These are phyloP conservation scores for Phainopepla nitens DNA, from an alignment of 2,113 vertebrate genomes.

Conservation along the genomic window DNA sequence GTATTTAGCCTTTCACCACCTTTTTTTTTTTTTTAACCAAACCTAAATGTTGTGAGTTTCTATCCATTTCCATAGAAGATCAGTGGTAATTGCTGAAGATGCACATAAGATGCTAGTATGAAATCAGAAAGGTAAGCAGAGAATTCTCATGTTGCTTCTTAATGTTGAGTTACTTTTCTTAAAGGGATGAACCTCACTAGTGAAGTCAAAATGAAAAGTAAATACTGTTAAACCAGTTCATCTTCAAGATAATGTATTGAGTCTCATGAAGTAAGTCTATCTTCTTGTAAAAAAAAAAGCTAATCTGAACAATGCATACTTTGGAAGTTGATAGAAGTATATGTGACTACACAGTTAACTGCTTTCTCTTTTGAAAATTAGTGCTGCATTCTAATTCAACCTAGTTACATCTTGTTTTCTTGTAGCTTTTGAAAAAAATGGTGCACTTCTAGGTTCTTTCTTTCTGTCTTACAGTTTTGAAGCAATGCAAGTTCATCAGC, in stretches of 20 bases:
- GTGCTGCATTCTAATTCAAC: not conserved
- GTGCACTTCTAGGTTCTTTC: not conserved
- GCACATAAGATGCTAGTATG: not conserved
- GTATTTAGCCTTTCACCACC: not conserved
- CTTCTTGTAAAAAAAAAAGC: not conserved
- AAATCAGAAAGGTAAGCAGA: constrained; percentile 1
- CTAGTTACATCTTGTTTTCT: not conserved
- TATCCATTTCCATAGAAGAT: not conserved
- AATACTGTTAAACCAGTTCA: not conserved
- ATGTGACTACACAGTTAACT: not conserved
- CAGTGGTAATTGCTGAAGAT: not conserved
- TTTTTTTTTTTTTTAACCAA: not conserved
- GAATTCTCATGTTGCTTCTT: not conserved
- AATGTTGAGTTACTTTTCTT: not conserved
- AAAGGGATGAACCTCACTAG: not conserved
- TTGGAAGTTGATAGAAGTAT: not conserved
- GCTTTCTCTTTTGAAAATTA: not conserved
- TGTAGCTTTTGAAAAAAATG: not conserved
- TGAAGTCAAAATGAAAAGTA: not conserved
- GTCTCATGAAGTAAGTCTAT: not conserved
- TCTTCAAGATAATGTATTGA: not conserved
- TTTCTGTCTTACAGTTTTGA: not conserved
- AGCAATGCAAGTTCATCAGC: not conserved
- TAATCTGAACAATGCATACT: not conserved
- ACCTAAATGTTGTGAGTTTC: not conserved